phyloP scores from a whole-genome alignment of 2,888 invertebrate species.

The Conchocele bisecta region DNA sequence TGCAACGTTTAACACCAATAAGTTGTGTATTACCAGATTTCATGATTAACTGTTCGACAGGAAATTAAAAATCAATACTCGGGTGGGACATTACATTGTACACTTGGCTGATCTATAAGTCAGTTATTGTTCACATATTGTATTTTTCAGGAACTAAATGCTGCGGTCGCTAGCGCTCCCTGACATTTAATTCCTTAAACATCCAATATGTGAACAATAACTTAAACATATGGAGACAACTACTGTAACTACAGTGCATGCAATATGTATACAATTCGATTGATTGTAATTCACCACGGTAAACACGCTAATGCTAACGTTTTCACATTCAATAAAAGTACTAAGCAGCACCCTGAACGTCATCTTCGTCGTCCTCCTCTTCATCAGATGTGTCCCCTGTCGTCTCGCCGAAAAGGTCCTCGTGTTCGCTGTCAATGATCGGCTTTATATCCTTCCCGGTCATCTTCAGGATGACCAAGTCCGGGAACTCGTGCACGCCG shows the following conservation, averaged over 20 bases:
- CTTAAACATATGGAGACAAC: no score
- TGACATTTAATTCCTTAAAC: no score
- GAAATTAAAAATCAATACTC: no score
- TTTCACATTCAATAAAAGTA: background rate
- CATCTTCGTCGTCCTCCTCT: slow-evolving; percentile 65
- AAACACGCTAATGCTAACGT: background rate
- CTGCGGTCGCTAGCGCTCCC: no score
- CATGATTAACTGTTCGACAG: no score
- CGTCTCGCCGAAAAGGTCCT: slow-evolving; percentile 72
- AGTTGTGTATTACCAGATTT: no score
- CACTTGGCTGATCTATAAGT: no score
- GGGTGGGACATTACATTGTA: no score
- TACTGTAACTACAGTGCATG: background rate
- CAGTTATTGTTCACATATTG: no score
- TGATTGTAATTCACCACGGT: background rate
- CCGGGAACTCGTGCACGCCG: slow-evolving; percentile 76
- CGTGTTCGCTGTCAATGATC: slow-evolving; percentile 59
- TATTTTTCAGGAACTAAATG: no score
- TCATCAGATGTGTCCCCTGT: slow-evolving; percentile 71
- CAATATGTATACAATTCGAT: background rate
- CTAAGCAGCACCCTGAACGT: slow-evolving; percentile 15
- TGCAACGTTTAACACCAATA: no score
- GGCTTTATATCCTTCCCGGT: slow-evolving; percentile 56
- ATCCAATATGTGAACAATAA: no score
- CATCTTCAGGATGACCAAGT: slow-evolving; percentile 72